These are phyloP conservation scores for Solenodon paradoxus DNA, from an alignment of 2,113 vertebrate genomes.

Conservation along the genomic window DNA sequence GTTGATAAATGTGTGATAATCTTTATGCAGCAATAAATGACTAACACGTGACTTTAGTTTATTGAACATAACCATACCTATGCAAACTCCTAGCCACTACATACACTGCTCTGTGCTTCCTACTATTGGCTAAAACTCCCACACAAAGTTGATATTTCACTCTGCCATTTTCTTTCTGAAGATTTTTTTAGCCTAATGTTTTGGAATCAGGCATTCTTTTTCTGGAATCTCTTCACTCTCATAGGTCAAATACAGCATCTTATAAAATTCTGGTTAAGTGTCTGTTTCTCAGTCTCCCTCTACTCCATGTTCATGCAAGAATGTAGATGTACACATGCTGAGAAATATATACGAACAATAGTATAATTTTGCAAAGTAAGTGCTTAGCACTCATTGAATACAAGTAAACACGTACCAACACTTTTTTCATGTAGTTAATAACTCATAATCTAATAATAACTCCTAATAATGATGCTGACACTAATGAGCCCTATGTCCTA, in stretches of 20 bases:
- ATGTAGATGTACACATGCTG: not conserved
- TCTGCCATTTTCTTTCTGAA: not conserved
- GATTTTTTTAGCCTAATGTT: not conserved
- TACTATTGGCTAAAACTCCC: not conserved
- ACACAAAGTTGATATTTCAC: not conserved
- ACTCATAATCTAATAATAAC: not conserved
- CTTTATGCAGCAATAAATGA: not conserved
- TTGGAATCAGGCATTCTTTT: not conserved
- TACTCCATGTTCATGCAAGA: rapidly evolving
- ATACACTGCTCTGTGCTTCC: not conserved
- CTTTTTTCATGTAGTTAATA: not conserved
- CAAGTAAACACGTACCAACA: not conserved
- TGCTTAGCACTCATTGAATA: not conserved
- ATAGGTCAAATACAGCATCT: not conserved
- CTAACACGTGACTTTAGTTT: not conserved
- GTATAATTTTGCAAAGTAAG: not conserved
- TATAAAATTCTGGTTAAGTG: not conserved
- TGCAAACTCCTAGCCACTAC: too few species aligned
- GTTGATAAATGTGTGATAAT: not conserved
- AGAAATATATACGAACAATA: not conserved
- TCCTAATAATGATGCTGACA: not conserved
- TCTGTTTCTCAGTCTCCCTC: not conserved
- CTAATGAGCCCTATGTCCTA: not conserved
- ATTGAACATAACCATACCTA: not conserved
- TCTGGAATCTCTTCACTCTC: not conserved